Percentiles rank a stretch among this genome's conserved stretches.
Evolutionary conservation across 2,888 invertebrate species (phyloP).

Genomic region (Petrolisthes manimaculis): DNA sequence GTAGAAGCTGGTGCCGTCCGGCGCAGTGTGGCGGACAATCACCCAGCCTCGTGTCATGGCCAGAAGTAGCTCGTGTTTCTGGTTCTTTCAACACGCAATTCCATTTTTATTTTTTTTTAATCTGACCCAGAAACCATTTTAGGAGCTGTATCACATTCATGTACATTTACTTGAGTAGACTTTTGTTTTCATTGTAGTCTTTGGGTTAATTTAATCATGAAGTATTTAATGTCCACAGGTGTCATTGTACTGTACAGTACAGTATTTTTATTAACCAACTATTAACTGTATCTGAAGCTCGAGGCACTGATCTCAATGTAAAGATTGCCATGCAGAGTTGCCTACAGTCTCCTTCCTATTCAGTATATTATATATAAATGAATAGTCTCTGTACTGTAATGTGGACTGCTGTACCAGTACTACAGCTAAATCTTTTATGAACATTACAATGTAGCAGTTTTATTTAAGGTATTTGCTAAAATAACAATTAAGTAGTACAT

Average conservation of each 20-base stretch:
- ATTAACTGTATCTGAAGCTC: not conserved
- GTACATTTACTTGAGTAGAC: not conserved
- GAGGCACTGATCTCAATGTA: not conserved
- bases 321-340: not conserved
- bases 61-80: constrained; percentile 10
- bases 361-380: constrained; percentile 3
- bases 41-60: constrained; percentile 6
- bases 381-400: not conserved
- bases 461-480: too few species aligned
- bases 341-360: not conserved
- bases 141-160: not conserved
- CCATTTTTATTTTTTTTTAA: constrained; percentile 7
- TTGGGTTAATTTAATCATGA: not conserved
- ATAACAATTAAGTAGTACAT: too few species aligned
- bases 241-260: not conserved
- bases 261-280: not conserved
- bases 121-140: not conserved
- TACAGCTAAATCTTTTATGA: too few species aligned
- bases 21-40: constrained; percentile 1
- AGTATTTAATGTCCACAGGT: not conserved
- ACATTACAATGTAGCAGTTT: too few species aligned
- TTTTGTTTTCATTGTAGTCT: not conserved
- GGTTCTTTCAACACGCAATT: constrained; percentile 13
- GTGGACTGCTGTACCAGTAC: too few species aligned
- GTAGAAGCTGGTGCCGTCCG: not conserved